Evolutionary conservation across 1,140 invertebrate genomes (phyloP).

Genomic region (Panulirus ornatus): DNA sequence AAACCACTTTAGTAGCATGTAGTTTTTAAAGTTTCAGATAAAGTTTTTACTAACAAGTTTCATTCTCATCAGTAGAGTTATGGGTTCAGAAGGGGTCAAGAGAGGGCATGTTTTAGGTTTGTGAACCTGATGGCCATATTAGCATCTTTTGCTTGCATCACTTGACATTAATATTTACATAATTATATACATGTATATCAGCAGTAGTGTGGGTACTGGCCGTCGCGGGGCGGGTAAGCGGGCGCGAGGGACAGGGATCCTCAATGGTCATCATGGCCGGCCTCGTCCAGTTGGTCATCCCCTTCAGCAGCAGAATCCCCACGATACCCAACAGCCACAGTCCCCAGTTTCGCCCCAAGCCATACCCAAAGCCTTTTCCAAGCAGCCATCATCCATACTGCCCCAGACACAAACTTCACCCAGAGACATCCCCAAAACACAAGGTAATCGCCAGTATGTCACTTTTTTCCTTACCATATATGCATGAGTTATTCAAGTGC

Average conservation of each 20-base stretch:
- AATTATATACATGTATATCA: too few species aligned
- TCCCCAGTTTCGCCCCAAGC: slow-evolving; percentile 18
- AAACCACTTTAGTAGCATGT: too few species aligned
- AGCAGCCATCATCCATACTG: slow-evolving; percentile 47
- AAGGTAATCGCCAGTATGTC: slow-evolving; percentile 43
- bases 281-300: slow-evolving; percentile 50
- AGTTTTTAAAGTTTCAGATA: too few species aligned
- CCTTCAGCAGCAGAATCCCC: slow-evolving; percentile 42
- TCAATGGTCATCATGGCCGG: slow-evolving; percentile 58
- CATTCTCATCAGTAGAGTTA: too few species aligned
- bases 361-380: slow-evolving; percentile 26
- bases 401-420: slow-evolving; percentile 45
- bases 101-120: too few species aligned
- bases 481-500: neutral
- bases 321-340: slow-evolving; percentile 19
- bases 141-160: too few species aligned
- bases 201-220: slow-evolving; percentile 57
- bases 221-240: slow-evolving; percentile 66
- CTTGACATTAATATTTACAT: too few species aligned
- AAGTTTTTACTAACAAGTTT: too few species aligned
- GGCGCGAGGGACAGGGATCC: slow-evolving; percentile 64
- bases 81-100: too few species aligned
- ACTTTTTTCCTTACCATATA: neutral
- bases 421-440: slow-evolving; percentile 53
- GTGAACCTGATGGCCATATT: too few species aligned